These are phyloP conservation scores for Metacarcinus magister DNA, from an alignment of 2,888 invertebrate species.

Conservation along the genomic window DNA sequence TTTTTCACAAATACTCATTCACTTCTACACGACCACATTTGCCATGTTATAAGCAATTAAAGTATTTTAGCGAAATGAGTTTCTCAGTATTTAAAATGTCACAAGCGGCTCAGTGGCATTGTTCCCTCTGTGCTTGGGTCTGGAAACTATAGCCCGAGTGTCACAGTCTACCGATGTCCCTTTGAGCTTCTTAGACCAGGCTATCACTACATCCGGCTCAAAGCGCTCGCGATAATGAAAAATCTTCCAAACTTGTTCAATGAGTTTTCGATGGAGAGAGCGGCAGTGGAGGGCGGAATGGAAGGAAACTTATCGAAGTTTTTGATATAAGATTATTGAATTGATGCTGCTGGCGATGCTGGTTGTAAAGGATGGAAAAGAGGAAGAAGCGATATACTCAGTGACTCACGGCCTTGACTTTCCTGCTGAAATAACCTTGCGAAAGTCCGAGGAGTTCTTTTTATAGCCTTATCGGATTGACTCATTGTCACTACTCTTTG, in stretches of 20 bases:
- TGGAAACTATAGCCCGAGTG: background rate
- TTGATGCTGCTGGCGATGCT: slow-evolving; percentile 37
- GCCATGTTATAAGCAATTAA: background rate
- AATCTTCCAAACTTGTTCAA: slow-evolving; percentile 57
- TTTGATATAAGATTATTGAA: slow-evolving; percentile 43
- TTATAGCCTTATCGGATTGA: too few relatives aligned
- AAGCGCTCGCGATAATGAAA: slow-evolving; percentile 52
- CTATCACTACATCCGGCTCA: background rate
- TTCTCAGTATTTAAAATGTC: background rate
- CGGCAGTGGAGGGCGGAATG: slow-evolving; percentile 3
- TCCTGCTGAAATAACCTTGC: too few relatives aligned
- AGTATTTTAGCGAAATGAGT: background rate
- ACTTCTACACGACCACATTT: background rate
- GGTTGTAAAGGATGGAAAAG: background rate
- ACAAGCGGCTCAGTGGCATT: background rate
- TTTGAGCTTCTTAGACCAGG: background rate
- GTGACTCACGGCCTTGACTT: background rate
- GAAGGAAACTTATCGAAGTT: background rate
- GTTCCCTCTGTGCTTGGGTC: background rate
- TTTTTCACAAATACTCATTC: background rate
- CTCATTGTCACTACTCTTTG: too few relatives aligned
- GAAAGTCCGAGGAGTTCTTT: too few relatives aligned
- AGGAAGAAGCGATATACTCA: background rate
- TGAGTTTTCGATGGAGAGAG: slow-evolving; percentile 56
- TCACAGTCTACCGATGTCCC: background rate